Evolutionary conservation across 2,113 vertebrate genomes (phyloP).

Genomic region (Xyrauchen texanus): DNA sequence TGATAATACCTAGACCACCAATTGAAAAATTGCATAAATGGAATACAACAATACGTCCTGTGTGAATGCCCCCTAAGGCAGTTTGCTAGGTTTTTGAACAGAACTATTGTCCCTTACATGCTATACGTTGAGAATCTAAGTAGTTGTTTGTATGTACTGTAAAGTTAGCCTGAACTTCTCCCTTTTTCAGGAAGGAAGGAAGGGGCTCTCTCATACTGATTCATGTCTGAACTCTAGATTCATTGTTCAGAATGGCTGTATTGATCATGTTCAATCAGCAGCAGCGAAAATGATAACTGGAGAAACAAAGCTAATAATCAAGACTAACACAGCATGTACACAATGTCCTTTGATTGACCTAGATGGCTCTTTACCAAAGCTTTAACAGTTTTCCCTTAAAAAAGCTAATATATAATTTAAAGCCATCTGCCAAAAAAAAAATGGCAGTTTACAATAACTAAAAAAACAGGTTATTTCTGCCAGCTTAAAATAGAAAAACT

Average conservation of each 20-base stretch:
- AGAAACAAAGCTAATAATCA: not conserved
- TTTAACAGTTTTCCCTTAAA: not conserved
- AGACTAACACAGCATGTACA: constrained; percentile 8
- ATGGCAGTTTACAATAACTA: not conserved
- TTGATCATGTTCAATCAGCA: constrained; percentile 20
- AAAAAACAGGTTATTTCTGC: not conserved
- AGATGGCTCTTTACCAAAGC: not conserved
- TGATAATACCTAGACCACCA: no score
- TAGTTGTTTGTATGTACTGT: not conserved
- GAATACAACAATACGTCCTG: no score
- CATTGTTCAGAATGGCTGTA: not conserved
- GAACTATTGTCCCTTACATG: not conserved
- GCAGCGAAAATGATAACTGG: not conserved
- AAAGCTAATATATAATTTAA: not conserved
- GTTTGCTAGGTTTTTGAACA: not conserved
- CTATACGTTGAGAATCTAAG: not conserved
- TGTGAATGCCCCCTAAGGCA: not conserved
- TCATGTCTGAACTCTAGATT: not conserved
- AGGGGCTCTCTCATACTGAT: not conserved
- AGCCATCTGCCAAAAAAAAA: not conserved
- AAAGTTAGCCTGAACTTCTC: not conserved
- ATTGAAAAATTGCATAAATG: no score
- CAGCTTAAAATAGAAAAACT: not conserved
- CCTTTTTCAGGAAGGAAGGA: not conserved
- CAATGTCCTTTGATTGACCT: not conserved